phyloP scores from a whole-genome alignment of 2,797 vertebrate genomes.

The Myotis planiceps region DNA sequence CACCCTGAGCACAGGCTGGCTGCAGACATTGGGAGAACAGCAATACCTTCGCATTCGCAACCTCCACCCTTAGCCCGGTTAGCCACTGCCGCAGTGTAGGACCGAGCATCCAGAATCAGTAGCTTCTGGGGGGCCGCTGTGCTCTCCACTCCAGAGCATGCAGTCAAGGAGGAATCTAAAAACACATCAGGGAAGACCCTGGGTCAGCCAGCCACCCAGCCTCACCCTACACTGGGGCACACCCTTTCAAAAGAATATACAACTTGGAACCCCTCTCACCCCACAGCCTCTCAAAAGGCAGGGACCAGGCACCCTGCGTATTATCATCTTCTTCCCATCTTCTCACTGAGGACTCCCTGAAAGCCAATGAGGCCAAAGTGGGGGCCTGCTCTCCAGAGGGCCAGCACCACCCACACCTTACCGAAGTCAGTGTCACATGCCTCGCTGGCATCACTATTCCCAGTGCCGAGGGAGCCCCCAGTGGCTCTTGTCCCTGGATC shows the following conservation, averaged over 20 bases:
- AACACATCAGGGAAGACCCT: background rate
- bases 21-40: background rate
- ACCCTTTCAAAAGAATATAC: background rate
- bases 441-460: conserved; percentile 90
- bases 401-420: conserved; percentile 82
- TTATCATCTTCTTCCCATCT: background rate
- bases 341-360: background rate
- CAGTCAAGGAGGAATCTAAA: conserved; percentile 95
- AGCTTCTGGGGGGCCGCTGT: conserved; percentile 94
- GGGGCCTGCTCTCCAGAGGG: background rate
- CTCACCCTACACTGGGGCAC: background rate
- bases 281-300: background rate
- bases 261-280: background rate
- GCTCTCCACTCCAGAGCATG: conserved; percentile 91
- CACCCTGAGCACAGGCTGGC: background rate
- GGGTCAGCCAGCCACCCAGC: background rate
- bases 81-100: conserved; percentile 97
- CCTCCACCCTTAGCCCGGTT: conserved; percentile 99
- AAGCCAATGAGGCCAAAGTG: background rate
- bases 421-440: conserved; percentile 94
- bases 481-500: conserved; percentile 87
- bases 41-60: conserved; percentile 97
- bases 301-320: background rate
- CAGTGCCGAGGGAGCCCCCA: conserved; percentile 68
- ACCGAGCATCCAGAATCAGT: conserved; percentile 97